Percentiles rank a stretch among this genome's conserved stretches.
Conservation (phyloP, 2,797 vertebrate species). For the Arctocebus calabarensis region DNA sequence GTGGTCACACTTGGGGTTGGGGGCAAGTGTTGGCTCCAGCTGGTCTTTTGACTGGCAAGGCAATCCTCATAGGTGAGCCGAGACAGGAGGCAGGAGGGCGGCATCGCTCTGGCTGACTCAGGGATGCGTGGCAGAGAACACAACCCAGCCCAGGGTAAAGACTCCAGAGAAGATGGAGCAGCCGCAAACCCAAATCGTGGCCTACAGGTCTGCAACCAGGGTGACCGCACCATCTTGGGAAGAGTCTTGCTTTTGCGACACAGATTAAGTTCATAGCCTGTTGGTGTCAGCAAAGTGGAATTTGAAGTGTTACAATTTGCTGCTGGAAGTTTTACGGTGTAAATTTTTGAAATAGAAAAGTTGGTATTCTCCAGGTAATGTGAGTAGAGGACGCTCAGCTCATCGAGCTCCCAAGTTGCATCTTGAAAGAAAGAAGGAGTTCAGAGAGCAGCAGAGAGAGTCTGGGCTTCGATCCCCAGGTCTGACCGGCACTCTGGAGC, state of each 20-base stretch:
- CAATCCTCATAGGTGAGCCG: accelerated
- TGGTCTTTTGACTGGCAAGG: accelerated
- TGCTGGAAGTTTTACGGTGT: constrained; percentile 62
- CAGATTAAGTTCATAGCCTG: not conserved
- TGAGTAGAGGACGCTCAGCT: not conserved
- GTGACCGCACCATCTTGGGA: not conserved
- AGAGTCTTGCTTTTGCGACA: not conserved
- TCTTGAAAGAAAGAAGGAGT: not conserved
- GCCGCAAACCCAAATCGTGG: constrained; percentile 80
- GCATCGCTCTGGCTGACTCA: not conserved
- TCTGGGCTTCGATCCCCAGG: not conserved
- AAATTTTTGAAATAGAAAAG: constrained; percentile 76
- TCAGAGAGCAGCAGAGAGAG: not conserved
- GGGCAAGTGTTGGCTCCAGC: not conserved
- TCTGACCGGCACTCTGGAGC: not conserved
- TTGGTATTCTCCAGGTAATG: constrained; percentile 39
- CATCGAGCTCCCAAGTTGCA: not conserved
- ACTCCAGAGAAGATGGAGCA: not conserved
- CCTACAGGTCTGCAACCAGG: not conserved
- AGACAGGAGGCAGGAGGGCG: accelerated
- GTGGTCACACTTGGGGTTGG: not conserved
- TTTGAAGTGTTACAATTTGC: not conserved
- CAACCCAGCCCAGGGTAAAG: constrained; percentile 56
- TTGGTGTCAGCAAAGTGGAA: not conserved
- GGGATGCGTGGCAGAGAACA: accelerated